These are phyloP conservation scores for Baronia brevicornis DNA, from an alignment of 2,888 invertebrate genomes.

Conservation along the genomic window DNA sequence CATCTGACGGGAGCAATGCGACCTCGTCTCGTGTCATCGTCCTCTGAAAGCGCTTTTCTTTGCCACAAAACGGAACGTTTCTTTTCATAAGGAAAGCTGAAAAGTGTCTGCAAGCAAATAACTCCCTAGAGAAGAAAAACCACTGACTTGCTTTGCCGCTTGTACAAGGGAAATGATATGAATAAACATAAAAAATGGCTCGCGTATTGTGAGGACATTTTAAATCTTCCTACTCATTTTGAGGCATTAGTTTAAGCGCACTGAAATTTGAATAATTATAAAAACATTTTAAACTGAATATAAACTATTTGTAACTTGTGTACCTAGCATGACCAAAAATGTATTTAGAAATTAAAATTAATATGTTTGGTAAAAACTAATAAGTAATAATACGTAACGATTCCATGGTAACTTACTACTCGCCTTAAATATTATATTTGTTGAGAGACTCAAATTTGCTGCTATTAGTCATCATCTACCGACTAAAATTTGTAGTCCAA, in stretches of 20 bases:
- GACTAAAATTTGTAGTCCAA: too few species aligned
- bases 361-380: too few species aligned
- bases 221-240: conserved; percentile 19
- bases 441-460: too few species aligned
- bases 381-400: too few species aligned
- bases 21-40: conserved; percentile 75
- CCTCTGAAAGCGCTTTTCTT: conserved; percentile 74
- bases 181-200: conserved; percentile 54
- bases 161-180: conserved; percentile 51
- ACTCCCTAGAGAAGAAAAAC: conserved; percentile 70
- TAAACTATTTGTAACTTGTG: too few species aligned
- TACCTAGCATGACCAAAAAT: too few species aligned
- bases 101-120: conserved; percentile 75
- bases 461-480: too few species aligned
- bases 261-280: too few species aligned
- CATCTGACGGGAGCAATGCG: conserved; percentile 66
- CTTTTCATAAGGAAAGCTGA: conserved; percentile 75
- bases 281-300: too few species aligned
- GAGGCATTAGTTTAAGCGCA: conserved; percentile 9
- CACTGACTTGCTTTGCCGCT: conserved; percentile 69
- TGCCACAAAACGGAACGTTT: conserved; percentile 73
- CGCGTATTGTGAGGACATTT: conserved; percentile 29
- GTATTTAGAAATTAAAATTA: too few species aligned
- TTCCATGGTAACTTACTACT: too few species aligned
- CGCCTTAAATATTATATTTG: too few species aligned